Percentiles rank a stretch among this genome's conserved stretches.
Conservation (phyloP, 2,113 vertebrate genomes). For the Brachyhypopomus gauderio region DNA sequence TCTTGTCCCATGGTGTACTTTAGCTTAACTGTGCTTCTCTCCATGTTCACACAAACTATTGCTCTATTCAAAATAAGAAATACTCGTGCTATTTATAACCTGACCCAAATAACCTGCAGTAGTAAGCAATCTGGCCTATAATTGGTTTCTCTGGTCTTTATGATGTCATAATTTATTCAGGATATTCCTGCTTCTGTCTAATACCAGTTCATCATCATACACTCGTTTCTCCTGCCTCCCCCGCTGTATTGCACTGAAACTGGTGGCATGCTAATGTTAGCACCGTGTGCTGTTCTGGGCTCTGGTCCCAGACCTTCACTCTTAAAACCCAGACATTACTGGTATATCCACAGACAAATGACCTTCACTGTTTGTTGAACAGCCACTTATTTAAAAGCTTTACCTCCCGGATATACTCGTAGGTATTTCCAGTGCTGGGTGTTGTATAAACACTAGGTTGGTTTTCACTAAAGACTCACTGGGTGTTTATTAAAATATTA, state of each 20-base stretch:
- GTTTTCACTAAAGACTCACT: too few species aligned
- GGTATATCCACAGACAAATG: too few species aligned
- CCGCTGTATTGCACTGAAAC: neutral
- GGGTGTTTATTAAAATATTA: too few species aligned
- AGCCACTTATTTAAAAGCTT: too few species aligned
- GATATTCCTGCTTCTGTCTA: neutral
- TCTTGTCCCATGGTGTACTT: too few species aligned
- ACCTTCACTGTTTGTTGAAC: too few species aligned
- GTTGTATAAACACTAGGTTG: too few species aligned
- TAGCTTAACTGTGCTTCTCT: too few species aligned
- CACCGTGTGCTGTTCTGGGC: neutral
- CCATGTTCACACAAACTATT: neutral
- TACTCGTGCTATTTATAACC: slow-evolving; percentile 41
- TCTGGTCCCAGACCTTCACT: neutral
- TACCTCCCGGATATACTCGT: too few species aligned
- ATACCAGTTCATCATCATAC: neutral
- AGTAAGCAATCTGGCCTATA: neutral
- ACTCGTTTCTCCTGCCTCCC: neutral
- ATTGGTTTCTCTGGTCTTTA: neutral
- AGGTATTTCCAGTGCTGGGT: too few species aligned
- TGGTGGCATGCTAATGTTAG: neutral
- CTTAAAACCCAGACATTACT: neutral
- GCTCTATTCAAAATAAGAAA: slow-evolving; percentile 6
- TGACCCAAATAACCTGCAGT: slow-evolving; percentile 19
- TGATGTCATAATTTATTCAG: slow-evolving; percentile 43